Evolutionary conservation across 2,797 vertebrate species (phyloP).

Genomic region (Pantherophis vulpinus): DNA sequence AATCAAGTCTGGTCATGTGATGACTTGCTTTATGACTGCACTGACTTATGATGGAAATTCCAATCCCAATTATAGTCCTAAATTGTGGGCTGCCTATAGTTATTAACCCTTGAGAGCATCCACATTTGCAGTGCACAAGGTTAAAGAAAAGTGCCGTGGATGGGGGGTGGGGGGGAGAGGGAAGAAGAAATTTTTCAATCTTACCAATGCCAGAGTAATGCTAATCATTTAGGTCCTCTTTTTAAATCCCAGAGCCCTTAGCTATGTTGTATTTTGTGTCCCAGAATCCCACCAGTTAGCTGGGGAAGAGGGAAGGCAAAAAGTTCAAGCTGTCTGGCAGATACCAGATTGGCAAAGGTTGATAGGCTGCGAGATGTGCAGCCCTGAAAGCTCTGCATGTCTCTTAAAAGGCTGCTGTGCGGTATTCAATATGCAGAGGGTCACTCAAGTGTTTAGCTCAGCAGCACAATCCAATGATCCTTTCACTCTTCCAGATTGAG

Average conservation of each 20-base stretch:
- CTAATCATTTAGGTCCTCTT: not conserved
- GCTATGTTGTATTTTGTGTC: not conserved
- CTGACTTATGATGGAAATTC: not conserved
- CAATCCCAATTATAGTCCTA: not conserved
- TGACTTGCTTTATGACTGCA: not conserved
- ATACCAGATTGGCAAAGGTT: not conserved
- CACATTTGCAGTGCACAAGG: not conserved
- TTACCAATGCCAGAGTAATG: not conserved
- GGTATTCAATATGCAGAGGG: not conserved
- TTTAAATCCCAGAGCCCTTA: not conserved
- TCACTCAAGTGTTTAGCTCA: not conserved
- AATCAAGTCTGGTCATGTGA: not conserved
- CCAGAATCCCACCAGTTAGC: not conserved
- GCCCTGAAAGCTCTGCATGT: not conserved
- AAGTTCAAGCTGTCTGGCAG: not conserved
- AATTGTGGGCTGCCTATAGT: not conserved
- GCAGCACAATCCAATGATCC: not conserved
- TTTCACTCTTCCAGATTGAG: conserved; percentile 1
- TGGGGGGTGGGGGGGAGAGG: not conserved
- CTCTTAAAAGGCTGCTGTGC: not conserved
- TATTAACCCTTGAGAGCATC: not conserved
- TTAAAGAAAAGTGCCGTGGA: not conserved
- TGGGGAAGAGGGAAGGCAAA: not conserved
- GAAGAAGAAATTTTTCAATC: not conserved
- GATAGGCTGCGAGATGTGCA: not conserved